A percentile compares a stretch with the other conserved stretches of the same genome.
phyloP scores from a whole-genome alignment of 2,888 invertebrate species.

The Oligia strigilis region DNA sequence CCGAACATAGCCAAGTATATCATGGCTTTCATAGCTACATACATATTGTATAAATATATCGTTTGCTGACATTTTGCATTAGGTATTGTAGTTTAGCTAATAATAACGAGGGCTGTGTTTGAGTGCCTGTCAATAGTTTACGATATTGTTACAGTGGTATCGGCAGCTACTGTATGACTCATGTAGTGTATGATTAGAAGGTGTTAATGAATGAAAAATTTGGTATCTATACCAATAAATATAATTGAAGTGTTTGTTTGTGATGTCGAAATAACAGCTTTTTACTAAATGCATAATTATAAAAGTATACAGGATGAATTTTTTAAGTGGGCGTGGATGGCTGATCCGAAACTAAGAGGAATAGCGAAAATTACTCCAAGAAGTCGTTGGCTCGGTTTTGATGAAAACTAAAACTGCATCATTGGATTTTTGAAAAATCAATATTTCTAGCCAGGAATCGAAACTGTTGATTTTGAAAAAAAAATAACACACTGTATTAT shows the following conservation, averaged over 20 bases:
- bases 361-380: too few relatives aligned
- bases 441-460: too few relatives aligned
- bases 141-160: neutral
- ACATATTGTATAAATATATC: neutral
- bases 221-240: neutral
- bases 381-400: too few relatives aligned
- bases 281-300: neutral
- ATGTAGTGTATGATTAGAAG: neutral
- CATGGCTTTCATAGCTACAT: neutral
- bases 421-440: too few relatives aligned
- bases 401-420: too few relatives aligned
- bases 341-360: too few relatives aligned
- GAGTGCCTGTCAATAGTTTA: slow-evolving; percentile 22
- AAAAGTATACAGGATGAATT: too few relatives aligned
- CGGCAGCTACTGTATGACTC: neutral
- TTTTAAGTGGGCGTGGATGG: too few relatives aligned
- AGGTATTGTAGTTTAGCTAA: neutral
- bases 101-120: slow-evolving; percentile 16
- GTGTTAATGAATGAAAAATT: neutral
- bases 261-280: neutral
- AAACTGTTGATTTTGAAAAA: too few relatives aligned
- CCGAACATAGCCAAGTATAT: neutral
- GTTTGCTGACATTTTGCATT: slow-evolving; percentile 14
- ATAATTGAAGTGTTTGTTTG: neutral
- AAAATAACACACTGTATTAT: too few relatives aligned